phyloP scores from a whole-genome alignment of 2,888 invertebrate genomes.

The Drosophila kokeensis region DNA sequence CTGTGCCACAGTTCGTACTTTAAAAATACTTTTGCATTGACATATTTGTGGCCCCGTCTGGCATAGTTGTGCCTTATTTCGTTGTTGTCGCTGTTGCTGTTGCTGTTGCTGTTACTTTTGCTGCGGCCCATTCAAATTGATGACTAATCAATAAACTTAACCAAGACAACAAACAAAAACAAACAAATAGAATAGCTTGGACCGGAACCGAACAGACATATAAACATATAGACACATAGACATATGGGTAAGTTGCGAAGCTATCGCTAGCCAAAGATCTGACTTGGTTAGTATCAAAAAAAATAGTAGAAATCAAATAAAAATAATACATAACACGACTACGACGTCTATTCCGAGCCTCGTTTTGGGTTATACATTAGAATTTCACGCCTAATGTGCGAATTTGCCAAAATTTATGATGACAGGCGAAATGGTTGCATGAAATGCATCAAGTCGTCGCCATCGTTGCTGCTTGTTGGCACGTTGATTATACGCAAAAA shows the following conservation, averaged over 20 bases:
- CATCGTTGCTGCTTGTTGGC: constrained; percentile 53
- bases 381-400: constrained; percentile 74
- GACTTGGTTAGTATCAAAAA: background rate
- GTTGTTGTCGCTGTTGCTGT: background rate
- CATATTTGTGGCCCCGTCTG: constrained; percentile 59
- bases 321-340: background rate
- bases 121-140: constrained; percentile 54
- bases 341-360: background rate
- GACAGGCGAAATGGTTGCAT: constrained; percentile 68
- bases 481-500: constrained; percentile 82
- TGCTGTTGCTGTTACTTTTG: background rate
- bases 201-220: constrained; percentile 1
- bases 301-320: background rate
- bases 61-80: constrained; percentile 33
- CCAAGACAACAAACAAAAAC: constrained; percentile 58
- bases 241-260: background rate
- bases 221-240: background rate
- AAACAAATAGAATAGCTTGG: constrained; percentile 13
- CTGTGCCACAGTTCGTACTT: constrained; percentile 49
- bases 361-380: background rate
- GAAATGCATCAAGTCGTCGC: constrained; percentile 56
- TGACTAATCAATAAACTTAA: constrained; percentile 74
- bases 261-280: constrained; percentile 31
- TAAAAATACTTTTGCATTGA: constrained; percentile 76
- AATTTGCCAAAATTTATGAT: constrained; percentile 78